Evolutionary conservation across 2,797 vertebrate species (phyloP).

Genomic region (Neoniphon sammara): DNA sequence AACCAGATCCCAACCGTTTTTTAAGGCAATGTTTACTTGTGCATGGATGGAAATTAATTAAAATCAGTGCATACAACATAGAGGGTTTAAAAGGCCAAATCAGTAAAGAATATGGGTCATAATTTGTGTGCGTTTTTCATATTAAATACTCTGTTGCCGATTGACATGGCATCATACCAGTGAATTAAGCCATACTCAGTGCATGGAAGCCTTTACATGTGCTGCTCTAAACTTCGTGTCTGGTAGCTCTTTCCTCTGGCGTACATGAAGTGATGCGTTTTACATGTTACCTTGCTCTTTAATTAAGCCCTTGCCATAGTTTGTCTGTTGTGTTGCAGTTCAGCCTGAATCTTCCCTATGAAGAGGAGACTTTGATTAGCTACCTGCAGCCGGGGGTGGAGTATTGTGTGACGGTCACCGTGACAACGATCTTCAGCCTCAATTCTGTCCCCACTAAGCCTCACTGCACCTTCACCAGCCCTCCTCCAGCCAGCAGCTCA

Average conservation of each 20-base stretch:
- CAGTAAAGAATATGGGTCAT: too few relatives aligned
- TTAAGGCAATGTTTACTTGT: not conserved
- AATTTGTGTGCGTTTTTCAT: too few relatives aligned
- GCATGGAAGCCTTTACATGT: too few relatives aligned
- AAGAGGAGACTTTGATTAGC: conserved; percentile 53
- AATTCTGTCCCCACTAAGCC: conserved; percentile 34
- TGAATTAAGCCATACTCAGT: too few relatives aligned
- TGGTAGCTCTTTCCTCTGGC: too few relatives aligned
- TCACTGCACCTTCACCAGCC: conserved; percentile 74
- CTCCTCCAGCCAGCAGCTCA: conserved; percentile 13
- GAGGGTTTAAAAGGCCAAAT: too few relatives aligned
- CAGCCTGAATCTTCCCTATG: conserved; percentile 31
- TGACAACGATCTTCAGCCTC: not conserved
- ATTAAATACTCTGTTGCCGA: too few relatives aligned
- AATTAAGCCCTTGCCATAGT: not conserved
- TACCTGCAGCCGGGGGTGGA: conserved; percentile 75
- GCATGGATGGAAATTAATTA: not conserved
- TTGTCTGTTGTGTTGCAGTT: conserved; percentile 65
- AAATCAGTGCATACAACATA: not conserved
- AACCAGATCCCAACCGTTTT: too few relatives aligned
- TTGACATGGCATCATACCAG: too few relatives aligned
- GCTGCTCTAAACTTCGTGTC: too few relatives aligned
- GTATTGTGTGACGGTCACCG: conserved; percentile 71
- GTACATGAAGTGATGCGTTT: too few relatives aligned
- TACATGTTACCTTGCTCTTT: too few relatives aligned